Evolutionary conservation across 1,140 invertebrate species (phyloP), one percentile per base, ranked within the genome.

Genomic region (Sycobia sp.): DNA sequence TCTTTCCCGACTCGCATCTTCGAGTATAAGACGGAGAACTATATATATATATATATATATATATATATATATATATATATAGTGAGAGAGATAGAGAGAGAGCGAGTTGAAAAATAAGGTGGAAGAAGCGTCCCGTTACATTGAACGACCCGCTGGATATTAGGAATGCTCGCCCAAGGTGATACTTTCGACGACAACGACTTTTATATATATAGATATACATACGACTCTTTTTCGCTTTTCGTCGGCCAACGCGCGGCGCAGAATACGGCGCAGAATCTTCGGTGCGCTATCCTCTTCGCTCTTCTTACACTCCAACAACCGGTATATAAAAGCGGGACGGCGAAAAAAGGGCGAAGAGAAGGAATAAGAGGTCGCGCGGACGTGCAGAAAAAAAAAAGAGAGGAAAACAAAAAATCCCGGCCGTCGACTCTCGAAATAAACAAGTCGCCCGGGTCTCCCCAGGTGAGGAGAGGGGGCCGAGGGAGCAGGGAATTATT

Each of bases 81-180:
- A 5, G 9, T 4, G 2, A 23, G 7, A 10, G 10, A 27, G 2
- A 46, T 11, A 57, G 2, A 46, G 18, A 14, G 36, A 23, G 22
- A n/a, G n/a, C n/a, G n/a, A n/a, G n/a, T n/a, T n/a, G n/a, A n/a
- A n/a, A n/a, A n/a, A n/a, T n/a, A n/a, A n/a, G n/a, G n/a, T n/a
- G n/a, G n/a, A n/a, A n/a, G n/a, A n/a, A n/a, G 20, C 11, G 14
- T 9, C 56, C 56, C 62, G 62, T 65, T 65, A 65, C 18, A 23
- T 39, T 41, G 20, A 59, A 65, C 49, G 56, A 65, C 39, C 34
- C 49, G 34, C 22, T 54, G 62, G 36, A 59, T 54, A 65, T 65
- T 65, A 65, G 49, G 34, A 59, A 64, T 64, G 62, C 44, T 47
- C 54, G 54, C 53, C 54, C 38, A 36, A 64, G 62, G 62, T 64